Evolutionary conservation across 1,140 invertebrate species (phyloP).

Genomic region (Drosophila burlai): DNA sequence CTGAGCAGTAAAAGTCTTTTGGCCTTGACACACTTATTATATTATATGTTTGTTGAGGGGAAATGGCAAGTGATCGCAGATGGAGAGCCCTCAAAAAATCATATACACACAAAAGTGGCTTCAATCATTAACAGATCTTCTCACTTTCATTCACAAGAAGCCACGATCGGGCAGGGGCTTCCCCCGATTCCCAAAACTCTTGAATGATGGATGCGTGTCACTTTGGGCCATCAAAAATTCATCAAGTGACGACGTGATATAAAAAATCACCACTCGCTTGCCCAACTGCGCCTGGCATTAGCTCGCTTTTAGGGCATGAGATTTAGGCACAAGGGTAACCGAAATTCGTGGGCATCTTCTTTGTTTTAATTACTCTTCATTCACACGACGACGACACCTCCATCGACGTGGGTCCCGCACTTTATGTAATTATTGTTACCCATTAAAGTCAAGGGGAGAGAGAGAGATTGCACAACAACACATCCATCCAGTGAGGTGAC

Average conservation of each 20-base stretch:
- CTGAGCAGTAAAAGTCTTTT: slow-evolving; percentile 44
- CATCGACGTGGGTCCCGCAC: slow-evolving; percentile 41
- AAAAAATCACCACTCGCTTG: slow-evolving; percentile 12
- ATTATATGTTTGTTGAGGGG: slow-evolving; percentile 14
- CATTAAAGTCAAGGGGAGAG: slow-evolving; percentile 8
- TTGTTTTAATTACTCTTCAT: slow-evolving; percentile 58
- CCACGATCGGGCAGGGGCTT: slow-evolving; percentile 29
- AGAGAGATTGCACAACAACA: not conserved
- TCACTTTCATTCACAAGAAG: slow-evolving; percentile 30
- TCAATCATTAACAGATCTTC: slow-evolving; percentile 18
- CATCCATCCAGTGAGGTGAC: slow-evolving; percentile 49
- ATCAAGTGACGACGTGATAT: slow-evolving; percentile 33
- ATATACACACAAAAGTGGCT: not conserved
- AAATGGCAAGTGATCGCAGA: slow-evolving; percentile 49
- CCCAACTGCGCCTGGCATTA: slow-evolving; percentile 28
- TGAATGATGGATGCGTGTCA: slow-evolving; percentile 56
- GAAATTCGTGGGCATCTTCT: slow-evolving; percentile 19
- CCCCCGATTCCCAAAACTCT: slow-evolving; percentile 26
- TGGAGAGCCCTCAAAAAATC: not conserved
- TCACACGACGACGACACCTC: slow-evolving; percentile 47
- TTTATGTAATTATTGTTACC: slow-evolving; percentile 77
- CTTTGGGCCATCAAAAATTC: slow-evolving; percentile 35
- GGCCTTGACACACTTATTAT: slow-evolving; percentile 75
- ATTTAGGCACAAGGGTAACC: slow-evolving; percentile 43
- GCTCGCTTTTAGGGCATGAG: slow-evolving; percentile 22